Conservation (phyloP, 2,113 vertebrate species). For the Gopherus evgoodei region DNA sequence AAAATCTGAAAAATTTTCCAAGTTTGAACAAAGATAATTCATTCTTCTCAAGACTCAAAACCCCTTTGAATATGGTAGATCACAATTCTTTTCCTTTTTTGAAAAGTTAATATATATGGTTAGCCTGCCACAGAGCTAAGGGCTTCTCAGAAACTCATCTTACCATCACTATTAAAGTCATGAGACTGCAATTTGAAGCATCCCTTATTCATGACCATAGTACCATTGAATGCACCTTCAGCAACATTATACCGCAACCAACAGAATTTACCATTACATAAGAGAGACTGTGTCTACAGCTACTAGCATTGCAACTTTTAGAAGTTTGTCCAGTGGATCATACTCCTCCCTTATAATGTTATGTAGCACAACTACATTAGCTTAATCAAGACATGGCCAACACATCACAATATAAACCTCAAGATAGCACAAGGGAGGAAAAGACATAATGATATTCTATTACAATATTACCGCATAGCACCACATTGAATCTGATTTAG, state of each 20-base stretch:
- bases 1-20: not conserved
- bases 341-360: not conserved
- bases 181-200: not conserved
- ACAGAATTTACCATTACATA: not conserved
- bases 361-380: not conserved
- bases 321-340: not conserved
- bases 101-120: not conserved
- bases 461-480: not conserved
- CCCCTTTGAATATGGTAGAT: not conserved
- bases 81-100: not conserved
- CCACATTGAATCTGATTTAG: not conserved
- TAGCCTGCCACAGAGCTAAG: not conserved
- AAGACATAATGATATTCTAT: not conserved
- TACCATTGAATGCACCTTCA: not conserved
- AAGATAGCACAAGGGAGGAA: not conserved
- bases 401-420: not conserved
- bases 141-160: not conserved
- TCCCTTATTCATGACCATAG: not conserved
- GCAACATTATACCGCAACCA: not conserved
- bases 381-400: not conserved
- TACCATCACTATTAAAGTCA: not conserved
- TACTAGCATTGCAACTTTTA: not conserved
- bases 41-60: not conserved
- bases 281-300: not conserved
- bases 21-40: not conserved